These are phyloP conservation scores for Congeria kusceri DNA, from an alignment of 2,888 invertebrate genomes.

Conservation along the genomic window DNA sequence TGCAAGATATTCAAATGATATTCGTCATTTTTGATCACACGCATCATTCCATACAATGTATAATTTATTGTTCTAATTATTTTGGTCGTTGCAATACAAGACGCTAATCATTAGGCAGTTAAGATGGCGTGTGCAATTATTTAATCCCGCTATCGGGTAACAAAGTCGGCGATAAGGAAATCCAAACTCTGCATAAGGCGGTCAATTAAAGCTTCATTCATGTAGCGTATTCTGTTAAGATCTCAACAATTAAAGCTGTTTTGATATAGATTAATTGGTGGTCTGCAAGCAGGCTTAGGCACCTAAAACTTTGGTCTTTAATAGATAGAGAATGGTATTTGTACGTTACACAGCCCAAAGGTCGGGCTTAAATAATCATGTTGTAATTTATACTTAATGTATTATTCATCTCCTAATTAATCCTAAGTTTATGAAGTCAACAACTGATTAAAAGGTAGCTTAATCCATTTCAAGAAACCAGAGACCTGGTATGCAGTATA, in stretches of 20 bases:
- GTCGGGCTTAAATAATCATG: conserved; percentile 25
- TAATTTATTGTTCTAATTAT: no score
- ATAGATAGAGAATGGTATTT: conserved; percentile 16
- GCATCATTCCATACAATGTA: no score
- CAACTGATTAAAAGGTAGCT: no score
- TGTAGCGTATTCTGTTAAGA: not conserved
- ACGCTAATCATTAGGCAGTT: no score
- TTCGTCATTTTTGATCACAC: no score
- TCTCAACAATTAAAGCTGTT: conserved; percentile 2
- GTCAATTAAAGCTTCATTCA: not conserved
- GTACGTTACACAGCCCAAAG: conserved; percentile 33
- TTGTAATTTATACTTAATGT: conserved; percentile 32
- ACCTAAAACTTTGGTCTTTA: conserved; percentile 36
- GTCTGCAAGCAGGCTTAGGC: conserved; percentile 6
- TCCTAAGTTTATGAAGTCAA: conserved; percentile 42
- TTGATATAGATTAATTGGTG: conserved; percentile 8
- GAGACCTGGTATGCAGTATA: no score
- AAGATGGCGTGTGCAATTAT: not conserved
- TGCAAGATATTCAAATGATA: no score
- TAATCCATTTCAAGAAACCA: no score
- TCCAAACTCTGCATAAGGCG: not conserved
- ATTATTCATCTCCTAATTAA: conserved; percentile 36
- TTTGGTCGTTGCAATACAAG: no score
- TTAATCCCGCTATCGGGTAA: not conserved
- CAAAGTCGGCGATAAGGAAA: not conserved